Conservation (phyloP, 2,797 vertebrate species). For the Delichon dasypus region DNA sequence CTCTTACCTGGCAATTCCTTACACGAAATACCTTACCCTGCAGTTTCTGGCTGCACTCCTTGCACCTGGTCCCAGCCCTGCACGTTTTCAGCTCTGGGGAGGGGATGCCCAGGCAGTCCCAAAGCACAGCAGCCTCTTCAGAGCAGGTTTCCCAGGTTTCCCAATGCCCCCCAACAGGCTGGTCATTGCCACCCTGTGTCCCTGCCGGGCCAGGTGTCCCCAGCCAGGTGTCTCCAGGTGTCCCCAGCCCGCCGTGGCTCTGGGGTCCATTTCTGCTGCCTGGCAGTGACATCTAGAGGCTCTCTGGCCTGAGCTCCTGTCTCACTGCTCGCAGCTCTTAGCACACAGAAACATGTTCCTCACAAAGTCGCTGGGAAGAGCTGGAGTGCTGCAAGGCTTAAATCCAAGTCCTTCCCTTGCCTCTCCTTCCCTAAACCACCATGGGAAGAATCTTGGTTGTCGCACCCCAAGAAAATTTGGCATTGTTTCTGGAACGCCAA, state of each 20-base stretch:
- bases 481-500: background rate
- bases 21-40: fast-evolving
- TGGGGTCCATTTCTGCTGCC: background rate
- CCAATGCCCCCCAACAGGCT: background rate
- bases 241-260: background rate
- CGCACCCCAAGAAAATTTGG: background rate
- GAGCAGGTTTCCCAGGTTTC: background rate
- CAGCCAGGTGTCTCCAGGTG: no score
- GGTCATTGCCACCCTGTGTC: fast-evolving
- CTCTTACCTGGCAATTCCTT: background rate
- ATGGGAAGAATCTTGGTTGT: background rate
- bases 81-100: background rate
- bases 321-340: background rate
- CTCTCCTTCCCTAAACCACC: background rate
- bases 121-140: background rate
- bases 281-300: constrained; percentile 69
- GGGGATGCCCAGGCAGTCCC: background rate
- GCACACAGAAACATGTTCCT: background rate
- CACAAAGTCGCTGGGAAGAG: background rate
- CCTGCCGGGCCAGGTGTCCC: fast-evolving
- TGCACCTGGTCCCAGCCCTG: background rate
- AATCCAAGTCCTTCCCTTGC: background rate
- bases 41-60: background rate
- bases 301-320: background rate
- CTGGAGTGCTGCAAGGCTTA: background rate